phyloP scores from a whole-genome alignment of 1,140 invertebrate genomes.

The Heterodera carotae region DNA sequence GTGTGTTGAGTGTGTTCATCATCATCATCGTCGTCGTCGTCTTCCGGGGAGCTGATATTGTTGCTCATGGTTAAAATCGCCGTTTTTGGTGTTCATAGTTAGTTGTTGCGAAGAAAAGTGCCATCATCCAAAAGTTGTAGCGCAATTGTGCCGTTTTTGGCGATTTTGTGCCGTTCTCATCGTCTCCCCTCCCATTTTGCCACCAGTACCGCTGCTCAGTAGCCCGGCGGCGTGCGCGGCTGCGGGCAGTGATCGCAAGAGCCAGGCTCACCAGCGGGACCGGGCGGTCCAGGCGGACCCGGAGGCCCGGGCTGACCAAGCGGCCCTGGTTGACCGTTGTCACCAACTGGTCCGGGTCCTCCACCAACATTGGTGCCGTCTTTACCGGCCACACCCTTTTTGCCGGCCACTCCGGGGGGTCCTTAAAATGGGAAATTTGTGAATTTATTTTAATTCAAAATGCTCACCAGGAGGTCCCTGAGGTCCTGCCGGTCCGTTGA shows the following conservation, averaged over 20 bases:
- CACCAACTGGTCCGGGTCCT: conserved; percentile 41
- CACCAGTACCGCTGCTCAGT: conserved; percentile 40
- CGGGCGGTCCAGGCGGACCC: conserved; percentile 49
- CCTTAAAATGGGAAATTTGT: conserved; percentile 13
- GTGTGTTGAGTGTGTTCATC: background rate
- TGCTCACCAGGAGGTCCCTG: conserved; percentile 37
- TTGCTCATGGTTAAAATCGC: background rate
- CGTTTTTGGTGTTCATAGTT: background rate
- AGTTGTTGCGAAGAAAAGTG: conserved; percentile 4
- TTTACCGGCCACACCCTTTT: conserved; percentile 50
- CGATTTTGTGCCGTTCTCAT: background rate
- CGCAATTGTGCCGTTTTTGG: background rate
- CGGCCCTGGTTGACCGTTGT: conserved; percentile 52
- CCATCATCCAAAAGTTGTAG: background rate
- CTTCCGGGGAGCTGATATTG: background rate
- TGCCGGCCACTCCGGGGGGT: conserved; percentile 53
- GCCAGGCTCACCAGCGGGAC: conserved; percentile 47
- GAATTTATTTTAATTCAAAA: background rate
- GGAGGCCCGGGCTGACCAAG: conserved; percentile 54
- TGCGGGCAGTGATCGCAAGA: conserved; percentile 51
- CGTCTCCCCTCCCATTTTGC: background rate
- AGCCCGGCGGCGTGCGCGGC: conserved; percentile 54
- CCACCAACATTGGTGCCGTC: conserved; percentile 50
- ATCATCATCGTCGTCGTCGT: conserved; percentile 2
- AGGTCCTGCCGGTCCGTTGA: conserved; percentile 63